These are phyloP conservation scores for Agriopis aurantiaria DNA, from an alignment of 2,888 invertebrate genomes.

Conservation along the genomic window DNA sequence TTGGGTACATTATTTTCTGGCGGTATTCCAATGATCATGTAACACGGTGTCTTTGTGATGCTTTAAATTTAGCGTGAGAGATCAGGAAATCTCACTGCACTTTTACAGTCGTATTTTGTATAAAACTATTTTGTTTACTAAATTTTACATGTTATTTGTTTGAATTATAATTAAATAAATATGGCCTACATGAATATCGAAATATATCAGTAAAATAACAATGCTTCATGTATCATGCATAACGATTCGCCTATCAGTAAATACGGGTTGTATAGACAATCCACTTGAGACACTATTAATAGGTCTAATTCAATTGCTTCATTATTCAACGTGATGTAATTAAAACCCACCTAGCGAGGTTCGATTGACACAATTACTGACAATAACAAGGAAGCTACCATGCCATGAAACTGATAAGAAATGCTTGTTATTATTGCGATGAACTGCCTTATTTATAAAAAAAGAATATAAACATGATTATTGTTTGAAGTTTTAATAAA, in stretches of 20 bases:
- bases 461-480: not conserved
- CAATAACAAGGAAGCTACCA: conserved; percentile 44
- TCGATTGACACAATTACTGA: conserved; percentile 37
- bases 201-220: not conserved
- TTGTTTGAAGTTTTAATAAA: not conserved
- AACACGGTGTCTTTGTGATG: conserved; percentile 37
- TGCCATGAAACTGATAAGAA: conserved; percentile 33
- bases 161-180: no score
- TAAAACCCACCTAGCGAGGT: conserved; percentile 31
- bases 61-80: conserved; percentile 14
- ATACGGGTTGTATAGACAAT: not conserved
- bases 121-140: not conserved
- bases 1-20: conserved; percentile 52
- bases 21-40: conserved; percentile 49
- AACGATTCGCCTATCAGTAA: not conserved
- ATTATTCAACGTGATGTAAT: conserved; percentile 33
- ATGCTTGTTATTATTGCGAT: conserved; percentile 24
- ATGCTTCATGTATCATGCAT: not conserved
- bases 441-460: conserved; percentile 2
- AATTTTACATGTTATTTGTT: no score
- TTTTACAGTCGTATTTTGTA: not conserved
- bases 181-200: no score
- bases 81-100: not conserved
- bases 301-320: conserved; percentile 30
- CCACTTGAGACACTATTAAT: conserved; percentile 27